Percentiles rank a stretch among this genome's conserved stretches.
Conservation (phyloP, 2,888 invertebrate genomes). For the Drosophila paramelanica region DNA sequence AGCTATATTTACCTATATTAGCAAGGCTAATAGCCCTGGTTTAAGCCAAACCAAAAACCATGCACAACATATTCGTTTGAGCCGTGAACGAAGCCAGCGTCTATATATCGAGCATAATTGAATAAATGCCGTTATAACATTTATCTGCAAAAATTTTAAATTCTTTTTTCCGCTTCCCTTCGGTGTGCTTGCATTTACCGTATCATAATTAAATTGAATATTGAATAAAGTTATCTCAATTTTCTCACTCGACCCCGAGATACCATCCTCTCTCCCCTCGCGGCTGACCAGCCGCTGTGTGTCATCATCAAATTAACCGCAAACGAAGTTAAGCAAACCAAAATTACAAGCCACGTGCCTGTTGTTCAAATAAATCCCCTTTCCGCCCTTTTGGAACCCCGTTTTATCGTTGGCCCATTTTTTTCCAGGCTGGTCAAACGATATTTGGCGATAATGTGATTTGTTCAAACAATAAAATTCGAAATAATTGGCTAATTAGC, state of each 20-base stretch:
- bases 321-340: conserved; percentile 46
- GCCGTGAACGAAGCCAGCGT: too few species aligned
- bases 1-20: too few species aligned
- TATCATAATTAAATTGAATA: conserved; percentile 44
- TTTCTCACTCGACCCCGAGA: conserved; percentile 3
- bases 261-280: not conserved
- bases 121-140: not conserved
- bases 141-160: not conserved
- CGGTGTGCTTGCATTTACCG: not conserved
- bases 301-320: conserved; percentile 50
- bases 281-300: conserved; percentile 36
- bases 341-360: conserved; percentile 39
- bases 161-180: too few species aligned
- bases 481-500: conserved; percentile 58
- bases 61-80: too few species aligned
- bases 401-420: conserved; percentile 32
- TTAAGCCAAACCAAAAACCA: too few species aligned
- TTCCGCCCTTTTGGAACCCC: conserved; percentile 20
- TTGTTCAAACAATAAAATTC: conserved; percentile 58
- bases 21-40: too few species aligned
- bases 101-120: too few species aligned
- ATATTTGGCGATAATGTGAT: conserved; percentile 51
- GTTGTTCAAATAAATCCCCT: conserved; percentile 12
- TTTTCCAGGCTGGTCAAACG: conserved; percentile 5
- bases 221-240: conserved; percentile 3